Base-by-base conservation (phyloP, 2,797 vertebrate species). In the Sebastolobus alascanus region DNA sequence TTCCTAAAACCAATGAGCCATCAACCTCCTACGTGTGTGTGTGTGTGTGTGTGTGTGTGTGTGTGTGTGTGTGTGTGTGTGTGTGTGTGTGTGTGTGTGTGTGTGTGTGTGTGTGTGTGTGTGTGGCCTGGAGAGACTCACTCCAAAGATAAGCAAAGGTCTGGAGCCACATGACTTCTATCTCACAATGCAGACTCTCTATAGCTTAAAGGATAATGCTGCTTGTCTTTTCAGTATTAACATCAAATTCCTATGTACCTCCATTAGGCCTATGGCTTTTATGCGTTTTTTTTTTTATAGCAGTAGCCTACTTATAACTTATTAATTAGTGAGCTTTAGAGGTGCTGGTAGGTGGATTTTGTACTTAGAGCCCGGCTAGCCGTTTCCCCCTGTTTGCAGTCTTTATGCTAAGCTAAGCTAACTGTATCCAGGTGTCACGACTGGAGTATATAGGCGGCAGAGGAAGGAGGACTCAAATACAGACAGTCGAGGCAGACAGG, bases 91-190 rank as follows among this genome's bases (percentile, higher is more conserved):
- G 6, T 46, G 40, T 43, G 40, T 40, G 29, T 61, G 1, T 69
- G 13, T 59, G 8, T 29, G 2, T 27, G 18, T 66, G 27, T 68
- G 13, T 52, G 29, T 27, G 18, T 67, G 56, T 58, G 6, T 38
- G 40, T 16, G 40, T 46, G 38, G 1, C 27, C 25, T 38, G 5
- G 3, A 72, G 38, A 52, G 31, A 54, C 12, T 2, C 18, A 77
- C 35, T 20, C 8, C 14, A 68, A 20, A 64, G 16, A 33, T 58
- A 63, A 70, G 29, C 20, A 14, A 52, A 77, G 54, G 43, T 71
- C 37, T 50, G 7, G 12, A 68, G n/a, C 25, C 56, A 78, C 71
- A 80, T 87, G 78, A 84, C 29, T 69, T 71, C 22, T 67, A 18
- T 43, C 2, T 38, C 29, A 68, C 58, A 77, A 43, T 6, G 13